Conservation (phyloP, 2,113 vertebrate species). For the Scomber scombrus region DNA sequence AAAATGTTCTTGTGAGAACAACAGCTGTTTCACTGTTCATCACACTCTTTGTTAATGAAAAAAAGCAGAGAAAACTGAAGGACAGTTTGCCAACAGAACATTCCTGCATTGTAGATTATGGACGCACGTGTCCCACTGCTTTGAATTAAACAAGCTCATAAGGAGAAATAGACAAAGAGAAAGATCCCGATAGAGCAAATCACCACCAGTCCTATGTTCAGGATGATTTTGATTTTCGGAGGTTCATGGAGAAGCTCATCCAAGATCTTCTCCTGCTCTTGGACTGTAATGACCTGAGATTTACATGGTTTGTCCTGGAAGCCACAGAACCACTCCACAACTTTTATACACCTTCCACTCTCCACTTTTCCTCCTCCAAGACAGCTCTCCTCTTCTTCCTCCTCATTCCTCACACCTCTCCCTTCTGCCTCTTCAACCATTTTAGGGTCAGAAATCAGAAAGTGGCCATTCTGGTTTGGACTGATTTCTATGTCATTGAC, state of each 20-base stretch:
- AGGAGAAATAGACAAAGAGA: conserved; percentile 93
- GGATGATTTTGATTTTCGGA: conserved; percentile 84
- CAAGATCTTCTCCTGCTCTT: conserved; percentile 86
- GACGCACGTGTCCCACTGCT: not conserved
- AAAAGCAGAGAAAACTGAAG: not conserved
- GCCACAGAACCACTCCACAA: conserved; percentile 88
- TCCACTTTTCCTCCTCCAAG: conserved; percentile 15
- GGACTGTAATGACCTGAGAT: conserved; percentile 78
- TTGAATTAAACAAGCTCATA: conserved; percentile 74
- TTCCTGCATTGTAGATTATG: too few species aligned
- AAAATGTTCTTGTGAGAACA: too few species aligned
- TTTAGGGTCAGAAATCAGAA: conserved; percentile 59
- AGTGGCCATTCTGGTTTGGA: conserved; percentile 10
- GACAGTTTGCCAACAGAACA: not conserved
- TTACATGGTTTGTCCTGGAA: conserved; percentile 83
- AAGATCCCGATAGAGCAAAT: conserved; percentile 90
- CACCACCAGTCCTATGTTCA: conserved; percentile 88
- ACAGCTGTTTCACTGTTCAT: too few species aligned
- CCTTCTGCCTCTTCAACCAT: conserved; percentile 84
- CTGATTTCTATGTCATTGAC: conserved; percentile 75
- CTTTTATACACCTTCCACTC: conserved; percentile 46
- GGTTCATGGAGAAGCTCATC: conserved; percentile 92
- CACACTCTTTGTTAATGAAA: too few species aligned
- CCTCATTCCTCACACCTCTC: not conserved
- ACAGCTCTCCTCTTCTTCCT: conserved; percentile 8